These are phyloP conservation scores for Helostoma temminkii DNA, from an alignment of 2,797 vertebrate species.

Conservation along the genomic window DNA sequence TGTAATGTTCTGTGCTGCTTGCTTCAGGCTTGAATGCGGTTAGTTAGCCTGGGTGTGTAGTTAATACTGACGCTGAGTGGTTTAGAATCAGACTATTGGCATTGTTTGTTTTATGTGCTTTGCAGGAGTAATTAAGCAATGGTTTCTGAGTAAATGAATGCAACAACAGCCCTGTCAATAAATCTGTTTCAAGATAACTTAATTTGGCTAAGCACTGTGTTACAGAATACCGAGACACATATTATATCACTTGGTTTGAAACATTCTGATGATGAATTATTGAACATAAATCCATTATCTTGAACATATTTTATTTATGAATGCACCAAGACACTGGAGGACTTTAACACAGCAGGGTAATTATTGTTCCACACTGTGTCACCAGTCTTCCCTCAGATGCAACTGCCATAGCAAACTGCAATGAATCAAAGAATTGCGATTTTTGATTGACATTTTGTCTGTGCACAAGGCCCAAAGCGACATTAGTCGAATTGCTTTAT, in stretches of 20 bases:
- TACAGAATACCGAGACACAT: conserved; percentile 79
- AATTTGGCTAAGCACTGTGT: conserved; percentile 83
- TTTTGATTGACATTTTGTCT: conserved; percentile 83
- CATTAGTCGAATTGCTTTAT: conserved; percentile 83
- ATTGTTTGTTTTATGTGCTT: conserved; percentile 80
- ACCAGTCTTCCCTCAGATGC: conserved; percentile 75
- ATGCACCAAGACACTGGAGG: conserved; percentile 81
- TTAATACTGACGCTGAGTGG: conserved; percentile 75
- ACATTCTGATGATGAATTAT: conserved; percentile 86
- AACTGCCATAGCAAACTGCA: conserved; percentile 72
- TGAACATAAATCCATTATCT: conserved; percentile 87
- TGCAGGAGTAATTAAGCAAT: conserved; percentile 81
- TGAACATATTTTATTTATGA: conserved; percentile 87
- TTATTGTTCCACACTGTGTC: conserved; percentile 84
- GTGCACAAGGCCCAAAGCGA: conserved; percentile 75
- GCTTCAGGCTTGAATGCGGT: conserved; percentile 30
- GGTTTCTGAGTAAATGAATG: conserved; percentile 79
- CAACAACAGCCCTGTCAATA: conserved; percentile 75
- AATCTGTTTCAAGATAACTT: conserved; percentile 84
- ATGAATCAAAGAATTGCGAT: conserved; percentile 76
- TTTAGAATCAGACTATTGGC: conserved; percentile 74
- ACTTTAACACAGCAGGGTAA: conserved; percentile 81
- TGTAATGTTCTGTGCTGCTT: conserved; percentile 36
- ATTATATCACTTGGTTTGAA: conserved; percentile 83
- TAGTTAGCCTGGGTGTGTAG: conserved; percentile 56